These are phyloP conservation scores for Oreotrochilus melanogaster DNA, from an alignment of 2,113 vertebrate species.

Conservation along the genomic window DNA sequence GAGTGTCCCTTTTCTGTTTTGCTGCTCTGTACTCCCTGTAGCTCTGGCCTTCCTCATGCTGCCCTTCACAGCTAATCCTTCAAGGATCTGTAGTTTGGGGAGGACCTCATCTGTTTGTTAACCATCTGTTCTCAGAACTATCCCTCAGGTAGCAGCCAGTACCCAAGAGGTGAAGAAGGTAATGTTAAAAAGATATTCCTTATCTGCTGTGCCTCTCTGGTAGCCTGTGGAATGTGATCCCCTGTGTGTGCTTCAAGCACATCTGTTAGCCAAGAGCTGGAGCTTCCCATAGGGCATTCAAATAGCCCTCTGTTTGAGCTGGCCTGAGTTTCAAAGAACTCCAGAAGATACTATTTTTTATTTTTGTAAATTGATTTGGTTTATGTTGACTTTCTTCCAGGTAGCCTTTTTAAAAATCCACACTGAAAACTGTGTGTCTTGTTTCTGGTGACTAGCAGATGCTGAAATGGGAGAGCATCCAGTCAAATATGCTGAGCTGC, in stretches of 20 bases:
- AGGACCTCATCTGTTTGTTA: background rate
- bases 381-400: background rate
- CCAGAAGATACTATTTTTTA: background rate
- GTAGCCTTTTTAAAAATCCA: background rate
- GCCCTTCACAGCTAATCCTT: background rate
- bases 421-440: background rate
- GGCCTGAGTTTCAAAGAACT: background rate
- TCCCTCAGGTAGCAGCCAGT: background rate
- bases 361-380: background rate
- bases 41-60: background rate
- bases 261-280: background rate
- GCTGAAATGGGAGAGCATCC: background rate
- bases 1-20: slow-evolving; percentile 22
- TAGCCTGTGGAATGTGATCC: background rate
- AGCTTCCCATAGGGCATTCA: background rate
- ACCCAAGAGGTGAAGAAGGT: background rate
- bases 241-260: background rate
- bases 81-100: background rate
- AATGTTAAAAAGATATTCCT: background rate
- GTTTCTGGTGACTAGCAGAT: background rate
- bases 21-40: background rate
- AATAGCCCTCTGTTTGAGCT: background rate
- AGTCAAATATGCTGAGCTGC: background rate
- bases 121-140: background rate
- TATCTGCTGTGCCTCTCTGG: background rate